These are phyloP conservation scores for Noctua janthina DNA, from an alignment of 2,888 invertebrate genomes.

Conservation along the genomic window DNA sequence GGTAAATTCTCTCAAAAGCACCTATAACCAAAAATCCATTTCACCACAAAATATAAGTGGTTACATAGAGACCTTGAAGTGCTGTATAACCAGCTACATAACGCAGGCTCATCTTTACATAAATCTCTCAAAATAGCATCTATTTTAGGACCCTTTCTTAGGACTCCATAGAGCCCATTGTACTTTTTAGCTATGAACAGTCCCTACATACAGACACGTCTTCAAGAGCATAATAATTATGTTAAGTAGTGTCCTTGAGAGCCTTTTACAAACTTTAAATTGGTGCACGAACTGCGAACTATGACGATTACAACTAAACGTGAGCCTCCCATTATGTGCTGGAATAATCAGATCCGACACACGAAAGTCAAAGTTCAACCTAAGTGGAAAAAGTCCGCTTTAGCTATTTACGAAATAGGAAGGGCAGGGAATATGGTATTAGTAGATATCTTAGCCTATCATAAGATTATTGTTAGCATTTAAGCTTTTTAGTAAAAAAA, in stretches of 20 bases:
- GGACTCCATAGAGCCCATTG: not conserved
- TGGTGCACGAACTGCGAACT: conserved; percentile 29
- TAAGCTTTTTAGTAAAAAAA: too few relatives aligned
- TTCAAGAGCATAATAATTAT: conserved; percentile 7
- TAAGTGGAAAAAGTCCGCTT: conserved; percentile 12
- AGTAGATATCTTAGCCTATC: not conserved
- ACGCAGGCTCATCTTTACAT: not conserved
- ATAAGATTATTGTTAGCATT: too few relatives aligned
- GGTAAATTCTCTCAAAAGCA: not conserved
- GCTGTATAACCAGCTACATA: too few relatives aligned
- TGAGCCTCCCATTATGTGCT: conserved; percentile 41
- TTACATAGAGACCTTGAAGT: not conserved
- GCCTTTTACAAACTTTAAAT: conserved; percentile 45
- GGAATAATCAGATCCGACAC: conserved; percentile 16
- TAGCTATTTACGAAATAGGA: not conserved
- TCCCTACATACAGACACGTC: not conserved
- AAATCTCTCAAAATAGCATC: not conserved
- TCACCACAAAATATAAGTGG: not conserved
- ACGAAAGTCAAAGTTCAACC: conserved; percentile 37
- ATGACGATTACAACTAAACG: conserved; percentile 45
- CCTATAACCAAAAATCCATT: not conserved
- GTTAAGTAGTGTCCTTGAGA: conserved; percentile 20
- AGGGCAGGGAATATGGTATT: not conserved
- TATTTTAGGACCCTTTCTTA: not conserved
- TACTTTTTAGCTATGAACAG: not conserved